Percentiles rank a stretch among this genome's conserved stretches.
Conservation (phyloP, 1,140 invertebrate genomes). For the Cyclina sinensis region DNA sequence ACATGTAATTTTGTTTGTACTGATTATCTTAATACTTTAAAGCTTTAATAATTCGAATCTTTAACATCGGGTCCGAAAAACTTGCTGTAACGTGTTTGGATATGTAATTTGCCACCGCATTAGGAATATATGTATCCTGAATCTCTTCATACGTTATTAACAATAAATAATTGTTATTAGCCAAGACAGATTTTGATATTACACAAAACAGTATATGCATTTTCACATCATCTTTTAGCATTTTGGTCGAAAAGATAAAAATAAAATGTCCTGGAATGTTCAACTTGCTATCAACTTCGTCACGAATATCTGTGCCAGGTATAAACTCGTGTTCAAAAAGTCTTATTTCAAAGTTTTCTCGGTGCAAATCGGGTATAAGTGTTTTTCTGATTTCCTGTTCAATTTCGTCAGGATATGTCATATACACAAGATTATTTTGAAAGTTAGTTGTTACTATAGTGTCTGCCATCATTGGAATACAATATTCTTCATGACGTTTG, state of each 20-base stretch:
- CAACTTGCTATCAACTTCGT: not conserved
- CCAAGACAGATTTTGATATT: too few relatives aligned
- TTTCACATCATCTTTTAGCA: not conserved
- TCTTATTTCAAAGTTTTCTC: too few relatives aligned
- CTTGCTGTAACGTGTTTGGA: not conserved
- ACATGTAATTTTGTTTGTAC: too few relatives aligned
- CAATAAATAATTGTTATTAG: not conserved
- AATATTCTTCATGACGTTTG: not conserved
- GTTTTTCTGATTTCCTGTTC: not conserved
- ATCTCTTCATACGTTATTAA: not conserved
- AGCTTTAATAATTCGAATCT: not conserved
- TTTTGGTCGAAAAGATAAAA: not conserved
- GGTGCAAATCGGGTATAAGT: not conserved
- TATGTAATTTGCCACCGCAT: not conserved
- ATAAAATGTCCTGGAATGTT: too few relatives aligned
- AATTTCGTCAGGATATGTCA: not conserved
- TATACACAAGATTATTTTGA: not conserved
- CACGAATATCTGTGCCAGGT: not conserved
- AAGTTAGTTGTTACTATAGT: not conserved
- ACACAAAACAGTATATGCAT: too few relatives aligned
- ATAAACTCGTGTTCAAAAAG: not conserved
- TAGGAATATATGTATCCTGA: not conserved
- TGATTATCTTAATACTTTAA: not conserved
- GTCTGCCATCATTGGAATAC: not conserved
- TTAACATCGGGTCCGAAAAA: not conserved